Evolutionary conservation across 1,140 invertebrate genomes (phyloP).

Genomic region (Metopolophium dirhodum): DNA sequence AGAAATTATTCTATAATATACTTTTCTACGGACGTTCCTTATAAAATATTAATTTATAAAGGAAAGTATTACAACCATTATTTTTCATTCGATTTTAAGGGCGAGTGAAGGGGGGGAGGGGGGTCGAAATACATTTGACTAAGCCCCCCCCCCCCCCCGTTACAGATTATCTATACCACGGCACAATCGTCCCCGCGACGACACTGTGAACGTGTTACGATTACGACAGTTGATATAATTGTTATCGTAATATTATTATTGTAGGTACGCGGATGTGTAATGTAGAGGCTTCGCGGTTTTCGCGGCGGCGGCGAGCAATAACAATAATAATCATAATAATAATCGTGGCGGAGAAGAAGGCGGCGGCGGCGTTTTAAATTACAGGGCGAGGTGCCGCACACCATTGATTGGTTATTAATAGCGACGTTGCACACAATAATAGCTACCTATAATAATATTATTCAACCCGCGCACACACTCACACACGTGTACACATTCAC

Average conservation of each 20-base stretch:
- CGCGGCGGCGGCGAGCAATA: too few relatives aligned
- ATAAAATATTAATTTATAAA: too few relatives aligned
- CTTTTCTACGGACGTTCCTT: neutral
- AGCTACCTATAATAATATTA: constrained; percentile 49
- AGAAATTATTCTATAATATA: too few relatives aligned
- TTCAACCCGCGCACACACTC: neutral
- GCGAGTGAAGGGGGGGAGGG: too few relatives aligned
- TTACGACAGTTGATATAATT: neutral
- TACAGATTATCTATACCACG: too few relatives aligned
- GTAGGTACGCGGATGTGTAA: neutral
- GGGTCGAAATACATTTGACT: neutral
- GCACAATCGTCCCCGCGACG: neutral
- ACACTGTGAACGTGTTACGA: neutral
- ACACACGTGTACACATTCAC: too few relatives aligned
- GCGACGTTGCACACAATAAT: constrained; percentile 50
- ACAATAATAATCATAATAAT: neutral
- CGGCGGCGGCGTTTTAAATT: constrained; percentile 51
- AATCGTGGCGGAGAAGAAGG: neutral
- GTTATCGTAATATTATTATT: neutral
- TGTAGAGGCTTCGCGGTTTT: neutral
- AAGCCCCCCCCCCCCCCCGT: too few relatives aligned
- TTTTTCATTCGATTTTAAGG: neutral
- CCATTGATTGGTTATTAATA: constrained; percentile 55
- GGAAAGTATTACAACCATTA: neutral
- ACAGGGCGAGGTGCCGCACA: constrained; percentile 42